Base-by-base conservation (phyloP, 2,113 vertebrate genomes). In the Urocitellus parryii region DNA sequence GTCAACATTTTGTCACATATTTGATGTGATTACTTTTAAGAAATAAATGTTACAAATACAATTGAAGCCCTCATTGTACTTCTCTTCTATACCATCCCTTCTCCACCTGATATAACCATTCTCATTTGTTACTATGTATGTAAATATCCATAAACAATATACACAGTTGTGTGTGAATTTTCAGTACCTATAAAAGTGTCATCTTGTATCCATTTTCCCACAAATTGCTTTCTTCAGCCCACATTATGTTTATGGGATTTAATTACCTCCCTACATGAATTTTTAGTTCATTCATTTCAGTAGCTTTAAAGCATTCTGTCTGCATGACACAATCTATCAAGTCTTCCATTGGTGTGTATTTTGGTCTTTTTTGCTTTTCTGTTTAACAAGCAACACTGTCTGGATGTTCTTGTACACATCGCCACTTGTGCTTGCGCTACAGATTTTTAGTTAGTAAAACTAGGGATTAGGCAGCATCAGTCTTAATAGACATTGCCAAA, bases 21-120 rank as follows among this genome's bases (percentile, higher is more conserved):
- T 77, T 91, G 56, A 29, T 1, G 8, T 61, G 77, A 76, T 56
- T 56, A 34, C 45, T 90, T 92, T 79, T n/a, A 90, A 94, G 82
- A 95, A 96, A 80, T 58, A 65, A 81, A 72, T 29, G 13, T 45
- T 24, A 37, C 5, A 72, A 84, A 77, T 39, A 32, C 1, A n/a
- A 1, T 29, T 3, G 61, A 58, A 82, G 29, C 0, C 34, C 12
- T 18, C 4, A 24, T 32, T 10, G 8, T 45, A 1, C 3, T 56
- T 11, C 14, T 58, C n/a, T 56, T 13, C 48, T 11, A 1, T 25
- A 16, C 4, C 20, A 37, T 17, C 13, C 5, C 48, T 45, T 3
- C 17, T 81, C 78, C 4, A 7, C 63, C 32, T 39, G 42, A 37
- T 29, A 29, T 48, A 39, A 22, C 9, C 25, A 4, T 72, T n/a